Base-by-base conservation (phyloP, 2,888 invertebrate genomes). In the Hedychridium roseum region DNA sequence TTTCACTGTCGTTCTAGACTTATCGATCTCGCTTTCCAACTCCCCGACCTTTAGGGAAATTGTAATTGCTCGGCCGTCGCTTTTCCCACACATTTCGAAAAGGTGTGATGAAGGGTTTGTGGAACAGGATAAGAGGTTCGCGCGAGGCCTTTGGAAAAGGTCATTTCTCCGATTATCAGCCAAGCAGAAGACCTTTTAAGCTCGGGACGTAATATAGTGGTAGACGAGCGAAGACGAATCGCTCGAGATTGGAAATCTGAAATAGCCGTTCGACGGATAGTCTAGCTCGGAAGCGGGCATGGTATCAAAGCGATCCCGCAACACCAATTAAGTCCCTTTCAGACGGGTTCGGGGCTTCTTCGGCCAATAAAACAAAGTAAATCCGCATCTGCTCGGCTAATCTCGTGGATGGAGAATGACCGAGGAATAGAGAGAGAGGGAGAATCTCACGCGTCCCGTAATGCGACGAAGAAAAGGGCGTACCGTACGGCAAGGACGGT, bases 261-360 rank as follows among this genome's bases (percentile, higher is more conserved):
- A 50, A 41, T 26, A 49, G 40, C 50, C 44, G 43, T 57, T 57
- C 60, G 55, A 54, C 43, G 54, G 46, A 31, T 34, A 42, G 45
- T 20, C 45, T 26, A 20, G 50, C 48, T 44, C 50, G 42, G 54
- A 32, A 47, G 44, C 34, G 50, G 43, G 32, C 49, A 45, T 14
- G 56, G 50, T 59, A 64, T 58, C 64, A 63, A 66, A 58, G 60
- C 58, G 64, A 70, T 66, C 60, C 60, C 60, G 51, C 60, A 60
- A 65, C 66, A 66, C 70, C 70, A 73, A 73, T 73, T 73, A 71
- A 70, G 70, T 65, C 66, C 61, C 66, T 66, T 71, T 70, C 67
- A 57, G 63, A 52, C 48, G 45, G 51, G 57, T 60, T 65, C 64
- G 56, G 61, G 57, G 37, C 43, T 20, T 50, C 51, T 39, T 36